Base-by-base conservation (phyloP, 2,113 vertebrate species). In the Hepsetus odoe region DNA sequence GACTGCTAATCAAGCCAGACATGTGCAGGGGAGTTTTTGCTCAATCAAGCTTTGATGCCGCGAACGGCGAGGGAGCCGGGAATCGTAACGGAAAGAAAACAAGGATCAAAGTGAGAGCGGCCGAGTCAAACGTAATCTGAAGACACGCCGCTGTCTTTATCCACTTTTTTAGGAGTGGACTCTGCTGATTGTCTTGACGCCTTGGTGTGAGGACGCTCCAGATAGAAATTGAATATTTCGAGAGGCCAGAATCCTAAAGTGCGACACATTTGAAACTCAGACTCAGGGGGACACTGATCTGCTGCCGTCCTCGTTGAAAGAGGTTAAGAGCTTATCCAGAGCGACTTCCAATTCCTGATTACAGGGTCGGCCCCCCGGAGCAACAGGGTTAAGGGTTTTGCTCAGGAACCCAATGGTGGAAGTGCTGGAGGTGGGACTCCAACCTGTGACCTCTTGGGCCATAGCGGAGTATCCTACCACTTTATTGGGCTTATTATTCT, bases 1-100 rank as follows among this genome's bases (percentile, higher is more conserved):
- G 85, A 86, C 88, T 88, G 71, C 85, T 86, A 88, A 87, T 84
- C 82, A 72, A 18, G 42, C 64, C 81, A 59, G 74, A 84, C 82
- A 65, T 67, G 80, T 82, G 72, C 77, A 18, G 59, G 53, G 32
- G 59, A 76, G 66, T 72, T 76, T 83, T 75, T 55, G 35, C 35
- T 83, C 74, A 71, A 83, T 83, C 77, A 83, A 44, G 51, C 58
- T 79, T 78, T 83, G 84, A 78, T 72, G 67, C 26, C 16, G 14
- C 44, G 51, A 69, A 81, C 65, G 72, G 42, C 33, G 69, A 49
- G 51, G 65, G 82, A 65, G 30, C 59, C n/a, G 20, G 35, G 10
- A 56, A 44, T 53, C 5, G 28, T 74, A 77, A 65, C 14, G 44
- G 64, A 62, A 49, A 69, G 44, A 84, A 71, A 76, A 56, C 42